Evolutionary conservation across 2,113 vertebrate species (phyloP), one percentile per base, ranked within the genome.

Genomic region (Labeo rohita): DNA sequence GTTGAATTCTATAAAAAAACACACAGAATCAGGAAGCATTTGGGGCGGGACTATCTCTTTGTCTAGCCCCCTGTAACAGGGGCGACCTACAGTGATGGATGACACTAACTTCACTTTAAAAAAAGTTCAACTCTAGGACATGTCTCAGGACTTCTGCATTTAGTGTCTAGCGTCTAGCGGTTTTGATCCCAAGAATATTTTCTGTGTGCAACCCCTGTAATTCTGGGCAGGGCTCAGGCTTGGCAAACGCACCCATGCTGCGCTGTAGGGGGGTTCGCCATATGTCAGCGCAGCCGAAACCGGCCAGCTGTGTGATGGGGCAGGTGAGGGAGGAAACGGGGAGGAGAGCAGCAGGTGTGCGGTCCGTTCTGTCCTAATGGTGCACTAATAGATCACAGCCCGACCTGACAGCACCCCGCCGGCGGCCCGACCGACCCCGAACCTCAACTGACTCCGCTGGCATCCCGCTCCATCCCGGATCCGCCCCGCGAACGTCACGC

Each of bases 301-400:
- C 54, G 63, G 78, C 47, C 84, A 87, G 85, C 85, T 88, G 88
- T 84, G 75, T 16, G 34, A 79, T 45, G 49, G 75, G 59, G 77
- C 43, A 36, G 54, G 77, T 18, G 66, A 84, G 43, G 34, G 54
- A 49, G 28, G n/a, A 52, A 76, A 59, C 65, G n/a, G 66, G 76
- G 15, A 36, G 63, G 47, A 83, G 23, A 83, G 74, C 47, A 56
- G 89, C 91, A 92, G 90, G 86, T 86, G 77, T 89, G 87, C 85
- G 85, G 93, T 92, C 87, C 83, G 86, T 93, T 91, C 90, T 85
- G 88, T 88, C 88, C 89, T 89, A 91, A 90, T 84, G 15, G 85
- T 88, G 68, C 77, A 47, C 81, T 85, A 89, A 93, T 91, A 85
- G 89, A 90, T 90, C 88, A 90, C 21, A 82, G 72, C 83, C 82